Evolutionary conservation across 2,797 vertebrate species (phyloP).

Genomic region (Erethizon dorsatum): DNA sequence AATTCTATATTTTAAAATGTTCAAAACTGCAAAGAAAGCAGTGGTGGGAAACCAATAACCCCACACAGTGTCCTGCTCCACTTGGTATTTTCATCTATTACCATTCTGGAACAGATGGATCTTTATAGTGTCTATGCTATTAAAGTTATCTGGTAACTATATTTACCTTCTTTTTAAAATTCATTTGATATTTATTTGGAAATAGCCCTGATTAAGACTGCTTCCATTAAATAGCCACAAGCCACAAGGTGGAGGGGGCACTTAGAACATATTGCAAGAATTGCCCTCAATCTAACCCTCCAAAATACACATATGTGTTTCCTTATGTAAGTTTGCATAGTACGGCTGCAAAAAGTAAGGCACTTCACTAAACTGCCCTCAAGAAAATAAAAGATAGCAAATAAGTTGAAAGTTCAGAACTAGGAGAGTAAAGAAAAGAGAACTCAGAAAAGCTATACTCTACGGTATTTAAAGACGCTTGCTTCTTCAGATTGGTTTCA

Average conservation of each 20-base stretch:
- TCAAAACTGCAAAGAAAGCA: conserved; percentile 52
- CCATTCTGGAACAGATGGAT: not conserved
- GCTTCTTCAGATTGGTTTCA: conserved; percentile 24
- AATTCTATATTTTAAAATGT: not conserved
- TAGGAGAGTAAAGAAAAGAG: not conserved
- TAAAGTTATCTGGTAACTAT: not conserved
- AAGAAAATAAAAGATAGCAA: conserved; percentile 34
- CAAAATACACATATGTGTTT: not conserved
- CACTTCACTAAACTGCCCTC: conserved; percentile 17
- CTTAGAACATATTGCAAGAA: conserved; percentile 36
- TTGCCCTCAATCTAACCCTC: not conserved
- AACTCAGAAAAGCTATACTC: not conserved
- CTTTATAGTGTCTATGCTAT: not conserved
- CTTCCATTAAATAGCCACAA: conserved; percentile 42
- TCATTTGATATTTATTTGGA: conserved; percentile 61
- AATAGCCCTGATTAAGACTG: not conserved
- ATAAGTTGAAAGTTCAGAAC: conserved; percentile 69
- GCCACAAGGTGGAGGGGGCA: not conserved
- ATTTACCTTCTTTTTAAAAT: conserved; percentile 26
- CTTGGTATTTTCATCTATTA: conserved; percentile 20
- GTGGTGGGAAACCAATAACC: not conserved
- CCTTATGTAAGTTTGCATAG: conserved; percentile 5
- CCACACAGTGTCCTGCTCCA: not conserved
- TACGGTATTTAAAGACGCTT: conserved; percentile 6
- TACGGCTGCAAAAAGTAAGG: conserved; percentile 45